These are phyloP conservation scores for Apteryx mantelli DNA, from an alignment of 2,113 vertebrate species.

Conservation along the genomic window DNA sequence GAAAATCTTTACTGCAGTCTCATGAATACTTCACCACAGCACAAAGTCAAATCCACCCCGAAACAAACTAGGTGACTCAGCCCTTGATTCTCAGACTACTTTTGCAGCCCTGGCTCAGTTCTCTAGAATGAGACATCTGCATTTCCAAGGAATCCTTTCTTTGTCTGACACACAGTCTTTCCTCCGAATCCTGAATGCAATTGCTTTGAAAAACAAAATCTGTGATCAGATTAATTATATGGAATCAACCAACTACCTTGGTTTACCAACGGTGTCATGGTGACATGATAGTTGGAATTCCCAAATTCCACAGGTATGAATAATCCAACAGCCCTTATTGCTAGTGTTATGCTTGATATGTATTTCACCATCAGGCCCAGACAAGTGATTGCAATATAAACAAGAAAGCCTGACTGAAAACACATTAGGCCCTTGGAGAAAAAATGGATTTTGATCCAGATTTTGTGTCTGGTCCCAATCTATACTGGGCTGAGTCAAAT, in stretches of 20 bases:
- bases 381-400: slow-evolving; percentile 2
- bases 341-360: background rate
- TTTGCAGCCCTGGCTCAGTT: background rate
- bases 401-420: slow-evolving; percentile 28
- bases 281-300: slow-evolving; percentile 13
- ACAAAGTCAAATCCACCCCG: background rate
- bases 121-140: background rate
- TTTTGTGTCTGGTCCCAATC: slow-evolving; percentile 30
- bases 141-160: background rate
- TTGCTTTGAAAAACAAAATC: background rate
- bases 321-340: background rate
- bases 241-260: background rate
- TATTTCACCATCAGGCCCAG: background rate
- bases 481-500: slow-evolving; percentile 1
- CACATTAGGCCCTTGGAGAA: background rate
- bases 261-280: background rate
- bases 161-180: background rate
- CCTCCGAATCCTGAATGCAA: background rate
- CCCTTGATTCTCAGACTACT: background rate
- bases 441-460: slow-evolving; percentile 35
- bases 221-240: slow-evolving; percentile 6
- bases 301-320: slow-evolving; percentile 1
- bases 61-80: background rate
- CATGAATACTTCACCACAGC: background rate
- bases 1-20: background rate